A percentile compares a stretch with the other conserved stretches of the same genome.
Evolutionary conservation across 2,113 vertebrate genomes (phyloP).

Genomic region (Barnardius zonarius): DNA sequence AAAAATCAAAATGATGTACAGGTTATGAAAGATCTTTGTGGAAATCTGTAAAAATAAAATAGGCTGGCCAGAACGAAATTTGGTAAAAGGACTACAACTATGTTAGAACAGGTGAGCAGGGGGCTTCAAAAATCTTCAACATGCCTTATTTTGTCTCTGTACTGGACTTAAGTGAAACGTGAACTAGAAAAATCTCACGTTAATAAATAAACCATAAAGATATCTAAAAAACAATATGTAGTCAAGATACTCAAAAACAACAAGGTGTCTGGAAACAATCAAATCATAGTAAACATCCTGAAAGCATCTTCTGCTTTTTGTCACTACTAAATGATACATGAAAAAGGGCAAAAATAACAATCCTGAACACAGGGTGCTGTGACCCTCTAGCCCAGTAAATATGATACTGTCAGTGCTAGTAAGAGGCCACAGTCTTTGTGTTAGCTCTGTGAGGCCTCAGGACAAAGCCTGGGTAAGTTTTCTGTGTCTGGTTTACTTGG

Average conservation of each 20-base stretch:
- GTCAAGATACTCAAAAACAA: neutral
- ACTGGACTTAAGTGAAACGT: neutral
- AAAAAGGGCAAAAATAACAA: neutral
- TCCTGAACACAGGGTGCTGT: neutral
- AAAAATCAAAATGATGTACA: neutral
- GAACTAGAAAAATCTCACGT: neutral
- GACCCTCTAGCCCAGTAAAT: neutral
- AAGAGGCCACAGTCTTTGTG: neutral
- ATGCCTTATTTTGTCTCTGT: neutral
- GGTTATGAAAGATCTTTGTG: neutral
- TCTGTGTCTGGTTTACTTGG: neutral
- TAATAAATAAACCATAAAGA: neutral
- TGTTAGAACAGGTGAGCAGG: neutral
- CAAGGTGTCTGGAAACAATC: neutral
- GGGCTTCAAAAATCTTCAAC: neutral
- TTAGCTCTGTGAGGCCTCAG: neutral
- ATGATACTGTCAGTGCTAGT: neutral
- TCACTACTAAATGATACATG: neutral
- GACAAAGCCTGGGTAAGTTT: neutral
- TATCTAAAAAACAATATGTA: neutral
- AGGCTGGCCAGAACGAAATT: neutral
- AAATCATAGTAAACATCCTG: neutral
- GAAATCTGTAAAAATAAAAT: neutral
- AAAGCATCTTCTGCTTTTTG: neutral
- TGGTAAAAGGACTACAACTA: neutral